A percentile compares a stretch with the other conserved stretches of the same genome.
These are phyloP conservation scores for Vanessa tameamea DNA, from an alignment of 1,140 invertebrate species.

Conservation along the genomic window DNA sequence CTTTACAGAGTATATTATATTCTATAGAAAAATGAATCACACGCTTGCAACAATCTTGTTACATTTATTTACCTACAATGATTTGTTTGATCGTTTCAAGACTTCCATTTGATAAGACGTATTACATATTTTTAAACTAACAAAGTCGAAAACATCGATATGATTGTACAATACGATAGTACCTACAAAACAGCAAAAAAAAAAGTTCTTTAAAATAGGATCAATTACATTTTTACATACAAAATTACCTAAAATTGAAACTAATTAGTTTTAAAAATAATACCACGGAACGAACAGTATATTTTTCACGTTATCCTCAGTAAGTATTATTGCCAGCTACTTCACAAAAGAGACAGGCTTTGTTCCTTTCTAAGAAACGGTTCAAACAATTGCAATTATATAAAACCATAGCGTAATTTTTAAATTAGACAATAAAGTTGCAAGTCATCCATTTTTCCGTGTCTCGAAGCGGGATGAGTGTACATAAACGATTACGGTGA, in stretches of 20 bases:
- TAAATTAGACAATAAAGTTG: conserved; percentile 11
- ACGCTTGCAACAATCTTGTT: too few relatives aligned
- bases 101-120: too few relatives aligned
- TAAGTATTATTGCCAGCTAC: background rate
- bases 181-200: too few relatives aligned
- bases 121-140: too few relatives aligned
- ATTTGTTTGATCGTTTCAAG: too few relatives aligned
- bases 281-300: background rate
- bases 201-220: background rate
- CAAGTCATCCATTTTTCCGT: conserved; percentile 27
- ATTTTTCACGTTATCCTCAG: background rate
- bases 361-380: conserved; percentile 10
- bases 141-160: too few relatives aligned
- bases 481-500: conserved; percentile 27
- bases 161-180: too few relatives aligned
- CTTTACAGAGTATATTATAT: too few relatives aligned
- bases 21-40: too few relatives aligned
- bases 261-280: background rate
- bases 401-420: background rate
- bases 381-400: conserved; percentile 10
- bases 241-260: background rate
- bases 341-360: background rate
- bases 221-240: background rate
- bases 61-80: too few relatives aligned
- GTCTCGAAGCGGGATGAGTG: conserved; percentile 2